Evolutionary conservation across 2,797 vertebrate genomes (phyloP), one percentile per base, ranked within the genome.

Genomic region (Scolopax bukidnonensis): DNA sequence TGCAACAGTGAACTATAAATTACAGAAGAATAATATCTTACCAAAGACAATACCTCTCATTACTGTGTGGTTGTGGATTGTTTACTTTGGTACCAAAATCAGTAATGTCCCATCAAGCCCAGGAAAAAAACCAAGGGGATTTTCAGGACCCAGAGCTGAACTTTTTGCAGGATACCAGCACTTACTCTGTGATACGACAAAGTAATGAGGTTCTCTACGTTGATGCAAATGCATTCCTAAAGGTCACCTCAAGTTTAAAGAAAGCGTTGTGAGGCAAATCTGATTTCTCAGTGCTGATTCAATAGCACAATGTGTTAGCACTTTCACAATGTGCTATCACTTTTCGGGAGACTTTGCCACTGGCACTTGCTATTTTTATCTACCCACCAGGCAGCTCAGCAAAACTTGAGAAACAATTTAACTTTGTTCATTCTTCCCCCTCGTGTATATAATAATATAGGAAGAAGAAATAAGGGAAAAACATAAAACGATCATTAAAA

Each of bases 331-430:
- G 81, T 77, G 94, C 96, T 96, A 93, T 78, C 69, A 85, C 87
- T 96, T 96, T 97, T 93, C 4, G 16, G 89, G 70, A 96, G 89
- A 94, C 92, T 92, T 93, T 95, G 93, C 95, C 96, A 95, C 93
- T 69, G 95, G 94, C 94, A 93, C 80, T 94, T 96, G 88, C 95
- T 97, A 96, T 97, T 97, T 97, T 97, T 97, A 96, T 94, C 97
- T 94, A 63, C 60, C 71, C 89, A 95, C 90, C 75, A 97, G 92
- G 94, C 94, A 94, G 96, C 90, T 97, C 96, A 95, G 91, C 87
- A 96, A 81, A 96, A 96, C 95, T 74, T 82, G 92, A 97, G 89
- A 96, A 96, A 97, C 91, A 89, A 89, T 93, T 97, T 96, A 82
- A 90, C 92, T 97, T 97, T 94, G 86, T 94, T 95, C 79, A 11